Conservation (phyloP, 2,797 vertebrate species). For the Pogoniulus pusillus region DNA sequence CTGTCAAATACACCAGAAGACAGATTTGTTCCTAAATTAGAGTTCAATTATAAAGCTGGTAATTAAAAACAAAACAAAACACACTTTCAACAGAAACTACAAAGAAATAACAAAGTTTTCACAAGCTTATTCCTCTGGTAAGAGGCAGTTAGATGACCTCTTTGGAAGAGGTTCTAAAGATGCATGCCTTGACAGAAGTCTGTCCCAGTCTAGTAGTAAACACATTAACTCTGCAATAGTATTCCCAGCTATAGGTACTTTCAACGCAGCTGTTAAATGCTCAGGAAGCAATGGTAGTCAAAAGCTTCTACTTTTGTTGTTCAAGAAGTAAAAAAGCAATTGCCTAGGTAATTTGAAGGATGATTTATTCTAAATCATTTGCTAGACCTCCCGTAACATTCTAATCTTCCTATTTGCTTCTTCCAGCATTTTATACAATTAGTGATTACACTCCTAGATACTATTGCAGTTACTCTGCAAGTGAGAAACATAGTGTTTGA, state of each 20-base stretch:
- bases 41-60: conserved; percentile 27
- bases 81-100: conserved; percentile 7
- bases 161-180: neutral
- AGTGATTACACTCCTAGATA: neutral
- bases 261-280: conserved; percentile 53
- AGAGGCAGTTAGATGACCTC: neutral
- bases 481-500: neutral
- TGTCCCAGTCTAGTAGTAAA: neutral
- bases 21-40: conserved; percentile 23
- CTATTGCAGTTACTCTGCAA: neutral
- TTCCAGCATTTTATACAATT: neutral
- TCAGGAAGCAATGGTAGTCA: neutral
- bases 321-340: neutral
- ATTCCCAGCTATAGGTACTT: neutral
- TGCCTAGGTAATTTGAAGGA: neutral
- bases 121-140: neutral
- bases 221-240: neutral
- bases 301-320: neutral
- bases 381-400: neutral
- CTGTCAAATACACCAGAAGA: conserved; percentile 9
- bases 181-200: neutral
- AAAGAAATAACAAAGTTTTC: neutral
- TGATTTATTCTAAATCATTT: neutral
- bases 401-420: neutral
- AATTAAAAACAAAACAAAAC: conserved; percentile 10